Conservation (phyloP, 1,140 invertebrate genomes). For the Watersipora subatra region DNA sequence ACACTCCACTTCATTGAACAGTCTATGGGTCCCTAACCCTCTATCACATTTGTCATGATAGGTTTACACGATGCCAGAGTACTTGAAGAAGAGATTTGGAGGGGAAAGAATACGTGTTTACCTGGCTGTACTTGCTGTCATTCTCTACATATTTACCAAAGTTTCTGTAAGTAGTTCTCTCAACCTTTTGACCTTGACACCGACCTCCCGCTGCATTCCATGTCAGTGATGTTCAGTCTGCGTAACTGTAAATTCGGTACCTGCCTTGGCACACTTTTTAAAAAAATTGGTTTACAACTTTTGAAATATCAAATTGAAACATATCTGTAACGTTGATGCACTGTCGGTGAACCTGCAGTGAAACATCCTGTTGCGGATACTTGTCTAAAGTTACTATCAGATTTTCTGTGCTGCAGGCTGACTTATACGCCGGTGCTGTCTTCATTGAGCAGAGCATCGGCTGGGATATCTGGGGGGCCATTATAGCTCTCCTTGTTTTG, state of each 20-base stretch:
- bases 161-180: constrained; percentile 46
- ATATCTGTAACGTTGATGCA: no score
- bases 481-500: constrained; percentile 42
- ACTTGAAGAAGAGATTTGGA: constrained; percentile 47
- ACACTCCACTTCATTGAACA: no score
- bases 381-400: no score
- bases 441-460: constrained; percentile 44
- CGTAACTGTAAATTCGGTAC: neutral
- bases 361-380: no score
- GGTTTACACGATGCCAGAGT: constrained; percentile 52
- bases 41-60: constrained; percentile 14
- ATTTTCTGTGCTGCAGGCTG: no score
- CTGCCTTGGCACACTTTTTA: neutral
- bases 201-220: neutral
- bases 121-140: constrained; percentile 45
- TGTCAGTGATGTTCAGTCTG: neutral
- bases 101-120: constrained; percentile 47
- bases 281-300: neutral
- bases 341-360: no score
- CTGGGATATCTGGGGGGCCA: constrained; percentile 43
- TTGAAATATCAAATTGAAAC: no score
- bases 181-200: neutral
- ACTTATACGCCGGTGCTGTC: constrained; percentile 46
- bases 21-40: no score
- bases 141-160: constrained; percentile 51